These are phyloP conservation scores for Cynaeus angustus DNA, from an alignment of 2,888 invertebrate genomes.

Conservation along the genomic window DNA sequence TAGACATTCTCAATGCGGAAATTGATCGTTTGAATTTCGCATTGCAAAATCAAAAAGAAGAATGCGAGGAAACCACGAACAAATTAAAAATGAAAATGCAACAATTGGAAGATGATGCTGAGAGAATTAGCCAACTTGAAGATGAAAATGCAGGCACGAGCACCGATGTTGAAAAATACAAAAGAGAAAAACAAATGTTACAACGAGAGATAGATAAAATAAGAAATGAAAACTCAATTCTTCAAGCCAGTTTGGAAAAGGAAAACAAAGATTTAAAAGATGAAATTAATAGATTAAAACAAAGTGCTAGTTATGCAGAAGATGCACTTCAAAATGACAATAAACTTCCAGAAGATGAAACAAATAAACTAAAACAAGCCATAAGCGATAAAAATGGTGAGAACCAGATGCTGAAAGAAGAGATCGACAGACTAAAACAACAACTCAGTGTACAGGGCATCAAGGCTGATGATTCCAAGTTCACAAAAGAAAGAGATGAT, in stretches of 20 bases:
- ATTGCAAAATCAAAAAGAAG: constrained; percentile 33
- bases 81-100: constrained; percentile 42
- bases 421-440: constrained; percentile 48
- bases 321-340: constrained; percentile 6
- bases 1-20: constrained; percentile 34
- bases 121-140: constrained; percentile 10
- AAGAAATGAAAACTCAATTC: background rate
- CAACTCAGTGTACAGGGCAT: constrained; percentile 26
- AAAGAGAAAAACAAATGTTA: constrained; percentile 15
- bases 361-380: background rate
- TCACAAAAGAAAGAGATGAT: constrained; percentile 58
- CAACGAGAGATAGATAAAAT: constrained; percentile 15
- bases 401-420: constrained; percentile 13
- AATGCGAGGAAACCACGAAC: constrained; percentile 44
- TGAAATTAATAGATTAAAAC: constrained; percentile 29
- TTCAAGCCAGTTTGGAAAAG: background rate
- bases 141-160: constrained; percentile 2
- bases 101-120: constrained; percentile 4
- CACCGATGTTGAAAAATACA: constrained; percentile 5
- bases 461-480: constrained; percentile 35
- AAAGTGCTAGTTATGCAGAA: background rate
- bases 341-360: constrained; percentile 1
- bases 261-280: constrained; percentile 48
- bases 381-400: background rate
- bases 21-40: constrained; percentile 34